phyloP scores from a whole-genome alignment of 2,888 invertebrate genomes.

The Mellilla xanthometata region DNA sequence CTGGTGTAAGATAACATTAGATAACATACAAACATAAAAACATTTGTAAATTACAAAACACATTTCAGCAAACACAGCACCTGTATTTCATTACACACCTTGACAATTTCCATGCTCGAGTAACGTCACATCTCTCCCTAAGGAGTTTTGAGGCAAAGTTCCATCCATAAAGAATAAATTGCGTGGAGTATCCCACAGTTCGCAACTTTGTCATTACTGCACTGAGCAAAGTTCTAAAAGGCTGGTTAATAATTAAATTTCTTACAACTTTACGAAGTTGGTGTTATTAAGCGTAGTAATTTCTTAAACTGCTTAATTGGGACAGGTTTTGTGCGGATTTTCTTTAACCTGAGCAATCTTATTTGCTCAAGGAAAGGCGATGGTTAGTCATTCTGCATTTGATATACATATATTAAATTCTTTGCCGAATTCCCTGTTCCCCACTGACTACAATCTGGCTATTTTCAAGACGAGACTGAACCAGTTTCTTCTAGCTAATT shows the following conservation, averaged over 20 bases:
- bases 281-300: constrained; percentile 4
- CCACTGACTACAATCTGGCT: too few relatives aligned
- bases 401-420: too few relatives aligned
- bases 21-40: too few relatives aligned
- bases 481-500: too few relatives aligned
- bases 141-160: constrained; percentile 47
- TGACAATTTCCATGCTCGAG: constrained; percentile 46
- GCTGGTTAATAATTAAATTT: constrained; percentile 27
- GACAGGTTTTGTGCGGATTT: too few relatives aligned
- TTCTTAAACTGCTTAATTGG: background rate
- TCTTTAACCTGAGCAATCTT: too few relatives aligned
- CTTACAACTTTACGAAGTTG: constrained; percentile 4
- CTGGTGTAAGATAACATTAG: too few relatives aligned
- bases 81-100: constrained; percentile 32
- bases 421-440: too few relatives aligned
- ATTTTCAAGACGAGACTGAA: too few relatives aligned
- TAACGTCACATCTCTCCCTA: constrained; percentile 41
- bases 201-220: constrained; percentile 28
- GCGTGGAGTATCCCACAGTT: constrained; percentile 27
- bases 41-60: too few relatives aligned
- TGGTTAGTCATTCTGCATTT: too few relatives aligned
- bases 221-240: constrained; percentile 14
- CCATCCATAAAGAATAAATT: constrained; percentile 40
- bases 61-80: constrained; percentile 2
- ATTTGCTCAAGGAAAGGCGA: too few relatives aligned